Evolutionary conservation across 1,140 invertebrate genomes (phyloP), one percentile per base, ranked within the genome.

Genomic region (Conopomorpha cramerella): DNA sequence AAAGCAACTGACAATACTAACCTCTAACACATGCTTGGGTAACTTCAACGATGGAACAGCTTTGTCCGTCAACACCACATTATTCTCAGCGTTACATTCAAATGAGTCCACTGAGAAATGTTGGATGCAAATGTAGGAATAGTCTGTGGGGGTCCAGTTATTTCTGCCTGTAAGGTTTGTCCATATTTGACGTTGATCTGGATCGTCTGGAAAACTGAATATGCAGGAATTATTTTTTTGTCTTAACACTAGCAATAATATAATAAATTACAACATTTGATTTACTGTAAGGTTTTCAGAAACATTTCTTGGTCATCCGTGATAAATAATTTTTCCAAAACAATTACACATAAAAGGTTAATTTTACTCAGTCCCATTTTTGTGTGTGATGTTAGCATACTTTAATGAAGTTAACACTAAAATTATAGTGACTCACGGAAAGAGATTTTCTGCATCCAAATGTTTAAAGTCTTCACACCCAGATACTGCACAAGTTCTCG

Each of bases 21-120:
- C 67, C 62, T 76, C 70, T 39, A 76, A 47, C 17, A 76, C 70
- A 56, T 76, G 70, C 34, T 55, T 57, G 6, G 70, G 70, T 23
- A 76, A 34, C 30, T 72, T 76, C 6, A 66, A 46, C 0, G 67
- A 72, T 0, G 71, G 71, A 3, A 72, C 59, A 8, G 71, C 67
- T 31, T 64, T 65, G 38, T 53, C 52, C 1, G 58, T 43, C 2
- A 76, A 37, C 2, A 71, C 60, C 35, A 72, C 62, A 16, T 49
- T 35, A 35, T 68, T 51, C 19, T 55, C 39, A 7, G 50, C 48
- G 16, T 72, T 46, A 34, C 59, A 60, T 16, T 50, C 51, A 40
- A 76, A 72, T 29, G 63, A 72, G 37, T 76, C 71, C 0, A 71
- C 56, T 0, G 71, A 61, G 36, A 76, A 76, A 34, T 76, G 71